These are phyloP conservation scores for Hemiscyllium ocellatum DNA, from an alignment of 2,113 vertebrate species.

Conservation along the genomic window DNA sequence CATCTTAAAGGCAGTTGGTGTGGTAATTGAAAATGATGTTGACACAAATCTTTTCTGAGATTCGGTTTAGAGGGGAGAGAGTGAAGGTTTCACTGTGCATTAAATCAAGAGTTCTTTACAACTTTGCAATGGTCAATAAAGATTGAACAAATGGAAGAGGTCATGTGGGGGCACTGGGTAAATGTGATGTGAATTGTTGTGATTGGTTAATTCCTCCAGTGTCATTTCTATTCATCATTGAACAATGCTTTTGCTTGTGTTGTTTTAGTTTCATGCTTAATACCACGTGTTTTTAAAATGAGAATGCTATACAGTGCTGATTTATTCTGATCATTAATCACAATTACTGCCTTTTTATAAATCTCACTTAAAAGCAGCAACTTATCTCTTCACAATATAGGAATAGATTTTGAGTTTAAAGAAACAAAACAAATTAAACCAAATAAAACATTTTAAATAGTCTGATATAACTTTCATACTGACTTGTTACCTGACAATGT, in stretches of 20 bases:
- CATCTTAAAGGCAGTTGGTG: not conserved
- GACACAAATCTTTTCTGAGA: not conserved
- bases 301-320: not conserved
- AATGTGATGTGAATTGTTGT: not conserved
- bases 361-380: not conserved
- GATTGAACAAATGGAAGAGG: not conserved
- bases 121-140: not conserved
- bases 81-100: not conserved
- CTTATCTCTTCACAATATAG: not conserved
- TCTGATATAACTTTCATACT: not conserved
- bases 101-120: not conserved
- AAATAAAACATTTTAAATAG: not conserved
- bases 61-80: not conserved
- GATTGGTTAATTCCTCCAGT: not conserved
- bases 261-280: not conserved
- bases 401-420: not conserved
- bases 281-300: not conserved
- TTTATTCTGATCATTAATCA: not conserved
- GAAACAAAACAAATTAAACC: not conserved
- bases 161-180: not conserved
- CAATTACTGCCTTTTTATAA: not conserved
- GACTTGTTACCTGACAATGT: not conserved
- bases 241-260: not conserved
- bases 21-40: not conserved
- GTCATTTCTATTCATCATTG: not conserved